Evolutionary conservation across 2,888 invertebrate genomes (phyloP), one percentile per base, ranked within the genome.

Genomic region (Perizoma flavofasciatum): DNA sequence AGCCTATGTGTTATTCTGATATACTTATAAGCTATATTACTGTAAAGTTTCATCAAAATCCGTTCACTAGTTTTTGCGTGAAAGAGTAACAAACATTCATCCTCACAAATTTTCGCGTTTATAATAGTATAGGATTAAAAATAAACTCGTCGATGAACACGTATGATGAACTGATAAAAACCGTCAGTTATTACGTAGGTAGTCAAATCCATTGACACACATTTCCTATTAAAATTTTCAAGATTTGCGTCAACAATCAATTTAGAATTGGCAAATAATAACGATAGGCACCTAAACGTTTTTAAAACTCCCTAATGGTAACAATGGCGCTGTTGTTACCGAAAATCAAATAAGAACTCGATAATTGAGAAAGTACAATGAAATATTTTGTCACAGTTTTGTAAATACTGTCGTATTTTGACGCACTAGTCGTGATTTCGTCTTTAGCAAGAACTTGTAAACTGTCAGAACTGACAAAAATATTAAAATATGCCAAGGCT

Each of bases 401-500:
- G 41, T 49, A 57, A 62, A 62, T 65, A 66, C 44, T 56, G 22
- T 46, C 55, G 43, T 49, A 52, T 59, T 64, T 63, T 62, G 68
- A 74, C 66, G 63, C 54, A 48, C 10, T 40, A 67, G 54, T 72
- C 74, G 77, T 75, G 78, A 75, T 65, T 41, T 32, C 39, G n/a
- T 48, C 9, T 33, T 78, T 77, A 74, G 64, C 65, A 51, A 34
- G 39, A 32, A 55, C 55, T 55, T 63, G 71, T 62, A 62, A 72
- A 75, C 37, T 48, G 33, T 32, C 11, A 32, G 49, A 61, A 48
- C 44, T 11, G 40, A 53, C 39, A 47, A 41, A 55, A 55, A 55
- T 60, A 59, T 61, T 55, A 50, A 61, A 57, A 54, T 59, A 51
- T 63, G 59, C 49, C 53, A 59, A 59, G 65, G 57, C 59, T 51